Base-by-base conservation (phyloP, 2,888 invertebrate genomes). In the Chymomyza procnemis region DNA sequence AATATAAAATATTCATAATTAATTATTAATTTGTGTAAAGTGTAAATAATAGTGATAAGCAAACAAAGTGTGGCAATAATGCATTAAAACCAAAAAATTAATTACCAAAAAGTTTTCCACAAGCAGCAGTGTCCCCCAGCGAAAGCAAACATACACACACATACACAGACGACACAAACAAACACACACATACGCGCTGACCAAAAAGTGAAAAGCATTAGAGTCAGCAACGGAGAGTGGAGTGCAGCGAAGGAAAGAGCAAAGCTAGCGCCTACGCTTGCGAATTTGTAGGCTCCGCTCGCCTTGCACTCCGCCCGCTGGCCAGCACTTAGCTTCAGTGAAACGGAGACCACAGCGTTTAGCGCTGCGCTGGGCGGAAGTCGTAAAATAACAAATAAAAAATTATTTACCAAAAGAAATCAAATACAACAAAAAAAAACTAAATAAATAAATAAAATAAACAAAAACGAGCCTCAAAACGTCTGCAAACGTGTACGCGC, bases 401-500 rank as follows among this genome's bases (percentile, higher is more conserved):
- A 55, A 30, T n/a, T n/a, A n/a, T n/a, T n/a, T n/a, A n/a, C n/a
- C n/a, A 21, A 12, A 14, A 50, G 19, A 34, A 30, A 41, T 14
- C 3, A 22, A 19, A 41, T 16, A 63, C 46, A 6, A 18, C 48
- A 64, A 16, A 14, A 47, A 19, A 47, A 48, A 9, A 58, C 12
- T 3, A 41, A 30, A 14, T 14, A 14, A 12, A 26, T 26, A 26
- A 26, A 30, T 8, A 34, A 14, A 12, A n/a, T n/a, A n/a, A n/a
- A n/a, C n/a, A n/a, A n/a, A 64, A 59, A 65, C 56, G 58, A 9
- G 52, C 64, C 61, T 54, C 66, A 69, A 69, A 69, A 76, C 76
- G 69, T 80, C 68, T 61, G 76, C 71, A 59, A 74, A 72, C 64
- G 75, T 75, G 66, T 71, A 69, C 65, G 67, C 59, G 63, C 67